Evolutionary conservation across 2,113 vertebrate genomes (phyloP), one percentile per base, ranked within the genome.

Genomic region (Illadopsis cleaveri): DNA sequence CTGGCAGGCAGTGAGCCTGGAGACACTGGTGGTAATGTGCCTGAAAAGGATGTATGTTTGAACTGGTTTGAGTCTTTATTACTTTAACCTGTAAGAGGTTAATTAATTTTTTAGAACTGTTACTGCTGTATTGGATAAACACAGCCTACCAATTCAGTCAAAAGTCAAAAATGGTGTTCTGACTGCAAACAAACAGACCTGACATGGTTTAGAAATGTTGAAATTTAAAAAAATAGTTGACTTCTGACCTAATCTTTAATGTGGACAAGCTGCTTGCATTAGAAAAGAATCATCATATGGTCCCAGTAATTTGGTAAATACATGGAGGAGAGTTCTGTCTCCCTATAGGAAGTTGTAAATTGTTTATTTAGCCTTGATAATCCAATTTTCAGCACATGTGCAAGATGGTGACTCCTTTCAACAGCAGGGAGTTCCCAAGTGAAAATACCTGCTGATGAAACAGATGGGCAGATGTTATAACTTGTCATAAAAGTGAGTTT

Each of bases 191-290:
- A 65, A 51, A 53, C 27, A 76, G 44, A 47, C 4, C 3, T 76
- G 23, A n/a, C 0, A 12, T 8, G 18, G 19, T 51, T 69, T 38
- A 80, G 37, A 80, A 54, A 51, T 0, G 0, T 5, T 50, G 35
- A 25, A 6, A 9, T 56, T 79, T 47, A 6, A 7, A 38, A 65
- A 68, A 70, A 51, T 65, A 8, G 2, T n/a, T n/a, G 5, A 51
- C 22, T 48, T 35, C 25, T 84, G 65, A 51, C 25, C 5, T 78
- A 23, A 23, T 64, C 25, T 76, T 79, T 35, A 53, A 6, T 16
- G 33, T 84, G 75, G 27, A 54, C 23, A 51, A 85, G 35, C 42
- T 66, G 28, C 47, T 87, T 91, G 33, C 8, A 4, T 76, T 62
- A 45, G 61, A n/a, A 64, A 44, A 62, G 19, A 16, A 6, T 68